These are phyloP conservation scores for Taeniopygia guttata DNA, from an alignment of 2,797 vertebrate genomes.

Conservation along the genomic window DNA sequence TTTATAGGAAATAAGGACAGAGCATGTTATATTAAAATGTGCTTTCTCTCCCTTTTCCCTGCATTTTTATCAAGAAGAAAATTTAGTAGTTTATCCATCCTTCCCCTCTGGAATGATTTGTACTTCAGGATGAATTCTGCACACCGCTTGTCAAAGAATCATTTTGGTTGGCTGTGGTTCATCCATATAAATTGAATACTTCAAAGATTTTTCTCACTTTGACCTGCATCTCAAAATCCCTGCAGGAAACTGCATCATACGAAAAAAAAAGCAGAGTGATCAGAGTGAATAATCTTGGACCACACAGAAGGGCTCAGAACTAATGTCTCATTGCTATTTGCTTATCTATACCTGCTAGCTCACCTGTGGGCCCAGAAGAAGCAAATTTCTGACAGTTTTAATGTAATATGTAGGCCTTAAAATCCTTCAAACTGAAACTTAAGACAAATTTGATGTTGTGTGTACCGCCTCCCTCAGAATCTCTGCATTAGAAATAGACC, in stretches of 20 bases:
- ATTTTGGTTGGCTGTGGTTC: neutral
- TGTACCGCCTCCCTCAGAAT: neutral
- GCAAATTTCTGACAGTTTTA: neutral
- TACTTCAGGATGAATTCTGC: neutral
- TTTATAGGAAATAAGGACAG: neutral
- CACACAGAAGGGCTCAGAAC: neutral
- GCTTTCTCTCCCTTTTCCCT: neutral
- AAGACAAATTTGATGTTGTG: neutral
- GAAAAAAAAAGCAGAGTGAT: neutral
- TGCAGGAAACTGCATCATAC: neutral
- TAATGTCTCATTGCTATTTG: neutral
- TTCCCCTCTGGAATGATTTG: neutral
- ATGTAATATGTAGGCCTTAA: neutral
- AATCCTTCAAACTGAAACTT: neutral
- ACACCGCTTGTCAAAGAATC: neutral
- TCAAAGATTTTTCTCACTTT: constrained; percentile 32
- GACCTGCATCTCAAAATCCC: constrained; percentile 11
- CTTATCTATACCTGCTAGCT: neutral
- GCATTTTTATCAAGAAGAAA: neutral
- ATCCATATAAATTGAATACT: constrained; percentile 14
- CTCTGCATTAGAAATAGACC: neutral
- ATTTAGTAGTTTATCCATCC: neutral
- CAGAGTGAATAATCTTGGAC: neutral
- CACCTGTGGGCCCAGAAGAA: neutral
- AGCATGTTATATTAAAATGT: neutral